These are phyloP conservation scores for Drosophila conformis DNA, from an alignment of 2,888 invertebrate genomes.

Conservation along the genomic window DNA sequence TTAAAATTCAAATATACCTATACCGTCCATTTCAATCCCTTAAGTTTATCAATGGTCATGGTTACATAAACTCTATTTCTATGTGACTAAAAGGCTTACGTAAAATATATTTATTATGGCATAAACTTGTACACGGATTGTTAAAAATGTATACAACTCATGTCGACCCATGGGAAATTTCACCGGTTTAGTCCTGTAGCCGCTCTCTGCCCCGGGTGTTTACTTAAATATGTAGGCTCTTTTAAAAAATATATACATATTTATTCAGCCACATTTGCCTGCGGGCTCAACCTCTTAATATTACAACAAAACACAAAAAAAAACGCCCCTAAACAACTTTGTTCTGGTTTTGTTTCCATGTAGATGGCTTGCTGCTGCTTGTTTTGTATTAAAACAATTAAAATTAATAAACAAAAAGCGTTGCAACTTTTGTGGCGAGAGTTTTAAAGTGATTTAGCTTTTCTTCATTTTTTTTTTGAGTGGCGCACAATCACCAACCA, in stretches of 20 bases:
- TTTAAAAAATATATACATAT: conserved; percentile 10
- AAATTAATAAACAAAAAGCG: conserved; percentile 69
- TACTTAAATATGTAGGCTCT: conserved; percentile 31
- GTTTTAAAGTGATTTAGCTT: conserved; percentile 59
- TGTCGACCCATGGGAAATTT: conserved; percentile 29
- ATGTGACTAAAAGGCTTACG: background rate
- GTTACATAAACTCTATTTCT: conserved; percentile 1
- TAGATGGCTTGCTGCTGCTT: conserved; percentile 18
- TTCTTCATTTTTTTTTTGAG: background rate
- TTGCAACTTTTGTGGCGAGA: conserved; percentile 55
- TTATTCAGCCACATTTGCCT: conserved; percentile 25
- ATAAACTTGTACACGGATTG: conserved; percentile 11
- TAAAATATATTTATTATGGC: conserved; percentile 16
- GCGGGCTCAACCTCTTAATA: conserved; percentile 14
- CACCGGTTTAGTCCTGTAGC: conserved; percentile 14
- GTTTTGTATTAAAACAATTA: conserved; percentile 62
- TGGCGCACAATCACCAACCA: conserved; percentile 4
- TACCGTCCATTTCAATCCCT: background rate
- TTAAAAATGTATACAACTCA: conserved; percentile 27
- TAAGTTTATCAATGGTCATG: background rate
- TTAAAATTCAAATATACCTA: background rate
- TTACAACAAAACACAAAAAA: conserved; percentile 14
- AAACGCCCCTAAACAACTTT: conserved; percentile 34
- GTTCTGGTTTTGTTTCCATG: conserved; percentile 22
- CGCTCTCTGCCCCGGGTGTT: conserved; percentile 4